phyloP scores from a whole-genome alignment of 2,888 invertebrate species.

The Melolontha melolontha region DNA sequence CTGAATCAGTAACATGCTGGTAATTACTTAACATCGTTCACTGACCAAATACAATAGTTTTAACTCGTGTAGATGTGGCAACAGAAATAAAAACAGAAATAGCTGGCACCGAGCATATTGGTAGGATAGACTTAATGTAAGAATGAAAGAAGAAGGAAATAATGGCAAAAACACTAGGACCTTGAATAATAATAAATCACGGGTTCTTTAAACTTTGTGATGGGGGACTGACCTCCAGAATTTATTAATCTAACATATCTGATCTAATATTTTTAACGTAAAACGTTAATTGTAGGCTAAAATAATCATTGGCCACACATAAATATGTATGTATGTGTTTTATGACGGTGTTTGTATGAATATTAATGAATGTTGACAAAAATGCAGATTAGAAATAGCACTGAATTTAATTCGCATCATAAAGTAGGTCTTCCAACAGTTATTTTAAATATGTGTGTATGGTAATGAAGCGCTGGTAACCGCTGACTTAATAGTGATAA shows the following conservation, averaged over 20 bases:
- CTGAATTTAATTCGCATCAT: too few relatives aligned
- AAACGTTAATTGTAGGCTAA: too few relatives aligned
- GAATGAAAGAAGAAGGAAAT: constrained; percentile 5
- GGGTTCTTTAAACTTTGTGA: constrained; percentile 33
- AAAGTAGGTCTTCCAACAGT: too few relatives aligned
- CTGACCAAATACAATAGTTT: constrained; percentile 32
- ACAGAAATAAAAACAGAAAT: constrained; percentile 7
- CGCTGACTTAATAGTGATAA: too few relatives aligned
- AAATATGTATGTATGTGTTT: too few relatives aligned
- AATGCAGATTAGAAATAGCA: too few relatives aligned
- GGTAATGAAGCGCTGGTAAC: too few relatives aligned
- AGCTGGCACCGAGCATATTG: neutral
- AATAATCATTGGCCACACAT: too few relatives aligned
- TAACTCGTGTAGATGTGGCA: constrained; percentile 8
- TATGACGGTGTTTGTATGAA: too few relatives aligned
- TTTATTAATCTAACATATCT: constrained; percentile 23
- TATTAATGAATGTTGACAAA: too few relatives aligned
- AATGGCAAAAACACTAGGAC: constrained; percentile 19
- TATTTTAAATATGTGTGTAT: too few relatives aligned
- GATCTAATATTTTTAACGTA: too few relatives aligned
- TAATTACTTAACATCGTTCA: constrained; percentile 36
- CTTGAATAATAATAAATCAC: constrained; percentile 38
- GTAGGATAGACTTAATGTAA: constrained; percentile 21
- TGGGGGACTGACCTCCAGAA: constrained; percentile 25
- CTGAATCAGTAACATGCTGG: neutral